Conservation (phyloP, 2,797 vertebrate genomes). For the Epinephelus awoara region DNA sequence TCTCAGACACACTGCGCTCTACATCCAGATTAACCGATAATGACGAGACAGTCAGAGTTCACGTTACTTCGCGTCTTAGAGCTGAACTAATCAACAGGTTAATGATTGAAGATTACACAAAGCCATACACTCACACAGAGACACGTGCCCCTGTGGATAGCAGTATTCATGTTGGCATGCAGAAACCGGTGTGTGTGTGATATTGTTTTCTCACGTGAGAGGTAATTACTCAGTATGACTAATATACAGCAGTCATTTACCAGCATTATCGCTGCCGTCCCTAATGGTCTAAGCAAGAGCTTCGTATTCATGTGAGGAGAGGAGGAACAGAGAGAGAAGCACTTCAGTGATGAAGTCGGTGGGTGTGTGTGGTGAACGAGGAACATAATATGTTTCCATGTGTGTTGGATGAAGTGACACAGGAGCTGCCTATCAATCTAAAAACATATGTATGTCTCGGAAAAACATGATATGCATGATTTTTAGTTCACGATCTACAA, state of each 20-base stretch:
- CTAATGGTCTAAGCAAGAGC: slow-evolving; percentile 69
- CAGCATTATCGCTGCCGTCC: slow-evolving; percentile 67
- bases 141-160: slow-evolving; percentile 32
- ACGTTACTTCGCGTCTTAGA: slow-evolving; percentile 33
- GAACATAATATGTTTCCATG: slow-evolving; percentile 10
- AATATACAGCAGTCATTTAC: slow-evolving; percentile 75
- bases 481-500: slow-evolving; percentile 5
- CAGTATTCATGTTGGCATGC: slow-evolving; percentile 66
- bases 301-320: slow-evolving; percentile 36
- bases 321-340: slow-evolving; percentile 43
- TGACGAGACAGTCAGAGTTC: slow-evolving; percentile 27
- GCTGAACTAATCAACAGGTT: slow-evolving; percentile 64
- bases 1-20: slow-evolving; percentile 3
- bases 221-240: slow-evolving; percentile 81
- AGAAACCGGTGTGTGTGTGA: slow-evolving; percentile 67
- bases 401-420: slow-evolving; percentile 25
- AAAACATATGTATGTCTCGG: neutral
- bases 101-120: slow-evolving; percentile 45
- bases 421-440: neutral
- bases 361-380: slow-evolving; percentile 3
- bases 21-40: slow-evolving; percentile 25
- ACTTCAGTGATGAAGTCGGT: slow-evolving; percentile 31
- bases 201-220: slow-evolving; percentile 76
- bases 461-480: neutral
- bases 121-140: slow-evolving; percentile 32